Percentiles rank a stretch among this genome's conserved stretches.
These are phyloP conservation scores for Hemibagrus wyckioides DNA, from an alignment of 2,113 vertebrate species.

Conservation along the genomic window DNA sequence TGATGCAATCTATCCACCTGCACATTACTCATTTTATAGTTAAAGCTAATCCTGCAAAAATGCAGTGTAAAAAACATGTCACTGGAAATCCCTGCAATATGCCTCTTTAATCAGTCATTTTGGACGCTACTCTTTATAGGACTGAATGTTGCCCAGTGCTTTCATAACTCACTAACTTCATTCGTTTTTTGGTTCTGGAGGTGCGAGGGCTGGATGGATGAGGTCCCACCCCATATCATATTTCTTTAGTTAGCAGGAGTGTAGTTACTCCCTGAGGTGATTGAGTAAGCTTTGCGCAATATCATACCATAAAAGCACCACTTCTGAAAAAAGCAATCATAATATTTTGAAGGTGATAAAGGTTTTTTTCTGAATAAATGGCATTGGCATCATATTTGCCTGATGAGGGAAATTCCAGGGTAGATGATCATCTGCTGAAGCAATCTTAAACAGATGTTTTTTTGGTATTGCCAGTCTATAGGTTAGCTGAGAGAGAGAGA, in stretches of 20 bases:
- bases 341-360: background rate
- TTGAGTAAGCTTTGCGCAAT: background rate
- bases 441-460: background rate
- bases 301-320: background rate
- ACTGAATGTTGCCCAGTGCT: background rate
- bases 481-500: background rate
- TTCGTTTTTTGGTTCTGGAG: conserved; percentile 18
- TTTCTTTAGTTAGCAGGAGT: background rate
- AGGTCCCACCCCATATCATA: background rate
- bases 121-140: background rate
- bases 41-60: conserved; percentile 34
- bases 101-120: conserved; percentile 9
- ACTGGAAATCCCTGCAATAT: conserved; percentile 5
- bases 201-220: conserved; percentile 34
- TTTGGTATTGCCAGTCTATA: background rate
- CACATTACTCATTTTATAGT: conserved; percentile 22
- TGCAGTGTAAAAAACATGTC: conserved; percentile 38
- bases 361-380: background rate
- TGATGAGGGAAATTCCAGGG: conserved; percentile 9
- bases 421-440: background rate
- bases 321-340: background rate
- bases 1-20: conserved; percentile 45
- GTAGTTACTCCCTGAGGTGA: background rate
- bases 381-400: conserved; percentile 16
- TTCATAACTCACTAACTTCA: conserved; percentile 36